Conservation (phyloP, 2,797 vertebrate species). For the Siniperca obscura region DNA sequence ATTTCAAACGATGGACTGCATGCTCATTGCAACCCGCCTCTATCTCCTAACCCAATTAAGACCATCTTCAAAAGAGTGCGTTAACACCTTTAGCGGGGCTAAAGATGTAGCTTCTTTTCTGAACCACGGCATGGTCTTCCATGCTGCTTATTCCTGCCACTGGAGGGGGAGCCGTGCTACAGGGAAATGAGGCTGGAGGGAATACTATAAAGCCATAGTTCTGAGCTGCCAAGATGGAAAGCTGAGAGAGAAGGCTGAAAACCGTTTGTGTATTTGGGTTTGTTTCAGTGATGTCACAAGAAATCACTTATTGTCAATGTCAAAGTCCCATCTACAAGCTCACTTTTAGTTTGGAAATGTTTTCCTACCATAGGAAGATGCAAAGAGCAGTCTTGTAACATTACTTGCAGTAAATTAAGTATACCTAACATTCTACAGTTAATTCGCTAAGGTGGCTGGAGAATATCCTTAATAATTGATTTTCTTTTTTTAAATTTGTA, state of each 20-base stretch:
- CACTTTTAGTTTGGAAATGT: neutral
- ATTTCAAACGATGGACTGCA: slow-evolving; percentile 65
- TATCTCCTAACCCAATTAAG: slow-evolving; percentile 80
- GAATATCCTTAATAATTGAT: neutral
- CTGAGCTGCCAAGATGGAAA: slow-evolving; percentile 16
- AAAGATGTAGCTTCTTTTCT: slow-evolving; percentile 71
- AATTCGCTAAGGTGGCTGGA: neutral
- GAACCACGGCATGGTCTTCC: slow-evolving; percentile 34
- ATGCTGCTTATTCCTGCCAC: slow-evolving; percentile 28
- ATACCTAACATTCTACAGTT: neutral
- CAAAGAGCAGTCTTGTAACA: neutral
- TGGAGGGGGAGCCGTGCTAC: slow-evolving; percentile 16
- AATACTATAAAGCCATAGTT: slow-evolving; percentile 14
- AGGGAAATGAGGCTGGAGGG: slow-evolving; percentile 39
- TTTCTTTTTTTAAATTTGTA: no score
- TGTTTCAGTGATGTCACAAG: neutral
- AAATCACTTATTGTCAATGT: neutral
- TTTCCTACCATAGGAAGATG: neutral
- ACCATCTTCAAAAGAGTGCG: slow-evolving; percentile 80
- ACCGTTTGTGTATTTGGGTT: neutral
- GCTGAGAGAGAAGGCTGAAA: neutral
- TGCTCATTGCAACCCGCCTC: slow-evolving; percentile 30
- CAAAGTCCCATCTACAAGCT: neutral
- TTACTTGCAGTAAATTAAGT: neutral
- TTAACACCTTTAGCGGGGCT: slow-evolving; percentile 79